Conservation (phyloP, 2,113 vertebrate species). For the Gila orcuttii region DNA sequence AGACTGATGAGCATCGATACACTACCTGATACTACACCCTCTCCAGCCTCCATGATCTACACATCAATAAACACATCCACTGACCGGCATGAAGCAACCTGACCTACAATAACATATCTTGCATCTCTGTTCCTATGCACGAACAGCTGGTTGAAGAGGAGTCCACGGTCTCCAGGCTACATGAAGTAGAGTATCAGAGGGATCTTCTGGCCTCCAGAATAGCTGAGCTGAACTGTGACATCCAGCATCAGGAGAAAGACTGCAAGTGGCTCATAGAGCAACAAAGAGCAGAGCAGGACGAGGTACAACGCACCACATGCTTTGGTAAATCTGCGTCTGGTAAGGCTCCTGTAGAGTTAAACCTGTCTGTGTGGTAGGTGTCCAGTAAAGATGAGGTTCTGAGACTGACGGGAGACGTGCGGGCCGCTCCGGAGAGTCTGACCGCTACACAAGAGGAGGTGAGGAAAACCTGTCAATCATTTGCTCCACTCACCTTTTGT, state of each 20-base stretch:
- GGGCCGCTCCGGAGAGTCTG: not conserved
- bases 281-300: constrained; percentile 51
- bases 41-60: not conserved
- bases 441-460: not conserved
- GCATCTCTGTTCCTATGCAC: constrained; percentile 24
- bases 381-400: not conserved
- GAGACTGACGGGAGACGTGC: not conserved
- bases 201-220: constrained; percentile 9
- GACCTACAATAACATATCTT: not conserved
- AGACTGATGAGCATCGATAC: constrained; percentile 55
- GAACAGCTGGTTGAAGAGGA: constrained; percentile 58
- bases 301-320: constrained; percentile 1
- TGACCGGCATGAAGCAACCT: constrained; percentile 7
- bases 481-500: not conserved
- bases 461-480: not conserved
- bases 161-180: constrained; percentile 53
- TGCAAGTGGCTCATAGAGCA: constrained; percentile 54
- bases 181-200: constrained; percentile 53
- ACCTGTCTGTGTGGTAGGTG: not conserved
- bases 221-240: constrained; percentile 42
- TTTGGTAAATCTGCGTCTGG: not conserved
- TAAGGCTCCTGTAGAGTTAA: not conserved
- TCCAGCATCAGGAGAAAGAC: constrained; percentile 47
- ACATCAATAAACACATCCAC: constrained; percentile 8
- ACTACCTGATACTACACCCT: constrained; percentile 56